phyloP scores from a whole-genome alignment of 2,888 invertebrate species.

The Chironomus riparius region DNA sequence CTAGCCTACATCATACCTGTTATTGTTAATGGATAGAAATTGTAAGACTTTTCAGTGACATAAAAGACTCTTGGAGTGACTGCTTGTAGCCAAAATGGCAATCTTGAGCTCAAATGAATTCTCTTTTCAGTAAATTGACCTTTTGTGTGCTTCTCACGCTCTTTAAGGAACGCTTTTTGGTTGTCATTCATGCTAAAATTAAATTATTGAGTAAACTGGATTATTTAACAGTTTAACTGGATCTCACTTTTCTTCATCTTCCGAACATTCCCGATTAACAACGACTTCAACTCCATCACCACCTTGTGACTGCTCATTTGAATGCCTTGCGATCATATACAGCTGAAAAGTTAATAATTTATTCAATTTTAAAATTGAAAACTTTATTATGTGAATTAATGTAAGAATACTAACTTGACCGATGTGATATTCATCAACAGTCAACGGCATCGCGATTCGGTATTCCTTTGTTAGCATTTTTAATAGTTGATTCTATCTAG shows the following conservation, averaged over 20 bases:
- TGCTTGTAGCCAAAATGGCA: slow-evolving; percentile 84
- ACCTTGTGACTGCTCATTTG: slow-evolving; percentile 79
- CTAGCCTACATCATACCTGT: slow-evolving; percentile 42
- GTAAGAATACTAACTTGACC: slow-evolving; percentile 42
- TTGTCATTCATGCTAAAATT: slow-evolving; percentile 15
- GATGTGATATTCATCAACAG: slow-evolving; percentile 61
- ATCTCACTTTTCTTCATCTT: slow-evolving; percentile 46
- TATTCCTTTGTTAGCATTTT: slow-evolving; percentile 70
- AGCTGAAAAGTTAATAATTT: slow-evolving; percentile 50
- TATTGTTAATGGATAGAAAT: slow-evolving; percentile 84
- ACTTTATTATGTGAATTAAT: no score
- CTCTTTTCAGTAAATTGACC: slow-evolving; percentile 87
- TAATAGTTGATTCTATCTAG: neutral
- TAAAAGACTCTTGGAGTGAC: slow-evolving; percentile 85
- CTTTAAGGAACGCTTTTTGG: slow-evolving; percentile 7
- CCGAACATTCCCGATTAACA: slow-evolving; percentile 63
- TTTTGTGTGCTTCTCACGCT: slow-evolving; percentile 50
- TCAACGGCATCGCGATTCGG: slow-evolving; percentile 85
- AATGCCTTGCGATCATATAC: slow-evolving; percentile 92
- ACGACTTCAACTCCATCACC: slow-evolving; percentile 90
- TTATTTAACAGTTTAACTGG: neutral
- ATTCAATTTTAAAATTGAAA: no score
- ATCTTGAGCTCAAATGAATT: slow-evolving; percentile 80
- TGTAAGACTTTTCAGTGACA: slow-evolving; percentile 90
- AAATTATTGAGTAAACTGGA: neutral